Base-by-base conservation (phyloP, 35 echinoderm and acorn worm species). In the Apostichopus californicus region DNA sequence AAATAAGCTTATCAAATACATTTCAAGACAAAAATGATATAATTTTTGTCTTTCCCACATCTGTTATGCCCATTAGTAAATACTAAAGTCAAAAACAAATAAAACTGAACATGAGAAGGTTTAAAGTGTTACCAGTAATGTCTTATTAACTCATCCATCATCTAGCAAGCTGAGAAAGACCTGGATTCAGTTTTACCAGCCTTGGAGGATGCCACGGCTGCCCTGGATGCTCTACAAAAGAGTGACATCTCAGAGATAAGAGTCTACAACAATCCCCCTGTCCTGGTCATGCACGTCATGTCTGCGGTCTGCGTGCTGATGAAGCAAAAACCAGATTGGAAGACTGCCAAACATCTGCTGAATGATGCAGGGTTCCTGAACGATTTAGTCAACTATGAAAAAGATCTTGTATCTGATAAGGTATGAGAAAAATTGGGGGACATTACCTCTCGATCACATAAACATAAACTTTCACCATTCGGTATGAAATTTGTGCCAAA, bases 221-320 rank as follows among this genome's bases (percentile, higher is more conserved):
- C 97, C 21, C 71, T 99, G 64, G 97, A 99, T 75, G 92, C 97
- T 13, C 80, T 99, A 6, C 95, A 99, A 55, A 99, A 99, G 81
- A 96, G 95, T 0, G 97, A 99, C 68, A 99, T 99, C 89, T 99
- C 97, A 5, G 97, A 99, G 92, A 99, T 99, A 71, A 79, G 97
- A 8, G 97, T 99, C 71, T 99, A 96, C 90, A 86, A 87, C 92
- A 95, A 93, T 6, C 97, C 97, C 8, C 97, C 97, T 1, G 90
- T 80, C 9, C 91, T 99, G 54, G 97, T 99, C 79, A 99, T 80
- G 93, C 97, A 99, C 57, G 97, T 99, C 56, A 96, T 99, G 91
- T 95, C 91, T 79, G 95, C 97, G 13, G 97, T 99, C 4, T 99
- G 97, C 57, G 90, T 99, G 9, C 89, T 99, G 83, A 90, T 99